Evolutionary conservation across 2,797 vertebrate genomes (phyloP).

Genomic region (Anisognathus igniventris): DNA sequence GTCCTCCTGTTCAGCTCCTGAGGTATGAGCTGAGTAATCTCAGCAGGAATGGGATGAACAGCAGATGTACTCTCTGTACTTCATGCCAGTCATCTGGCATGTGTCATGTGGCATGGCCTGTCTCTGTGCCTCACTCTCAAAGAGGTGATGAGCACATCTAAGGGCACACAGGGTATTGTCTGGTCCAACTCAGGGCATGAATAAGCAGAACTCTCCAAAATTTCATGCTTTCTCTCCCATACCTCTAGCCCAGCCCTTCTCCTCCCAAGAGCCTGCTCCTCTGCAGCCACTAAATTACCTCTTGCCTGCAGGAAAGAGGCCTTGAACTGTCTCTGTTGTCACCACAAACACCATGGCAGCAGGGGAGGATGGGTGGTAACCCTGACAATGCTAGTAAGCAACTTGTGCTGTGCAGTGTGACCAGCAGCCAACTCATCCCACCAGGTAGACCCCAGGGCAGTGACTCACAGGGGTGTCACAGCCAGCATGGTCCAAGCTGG

Average conservation of each 20-base stretch:
- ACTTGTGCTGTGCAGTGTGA: neutral
- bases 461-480: constrained; percentile 42
- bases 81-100: neutral
- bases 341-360: constrained; percentile 47
- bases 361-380: neutral
- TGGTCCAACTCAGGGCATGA: neutral
- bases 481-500: neutral
- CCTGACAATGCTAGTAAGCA: neutral
- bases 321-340: constrained; percentile 22
- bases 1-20: neutral
- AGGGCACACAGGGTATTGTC: neutral
- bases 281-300: neutral
- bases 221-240: neutral
- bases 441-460: neutral
- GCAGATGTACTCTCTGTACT: neutral
- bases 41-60: neutral
- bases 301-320: neutral
- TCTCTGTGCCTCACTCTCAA: neutral
- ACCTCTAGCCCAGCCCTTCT: neutral
- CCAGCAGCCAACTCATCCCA: constrained; percentile 18
- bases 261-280: neutral
- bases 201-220: neutral
- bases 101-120: fast-evolving
- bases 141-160: neutral
- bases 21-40: neutral